These are phyloP conservation scores for Steatornis caripensis DNA, from an alignment of 2,113 vertebrate genomes.

Conservation along the genomic window DNA sequence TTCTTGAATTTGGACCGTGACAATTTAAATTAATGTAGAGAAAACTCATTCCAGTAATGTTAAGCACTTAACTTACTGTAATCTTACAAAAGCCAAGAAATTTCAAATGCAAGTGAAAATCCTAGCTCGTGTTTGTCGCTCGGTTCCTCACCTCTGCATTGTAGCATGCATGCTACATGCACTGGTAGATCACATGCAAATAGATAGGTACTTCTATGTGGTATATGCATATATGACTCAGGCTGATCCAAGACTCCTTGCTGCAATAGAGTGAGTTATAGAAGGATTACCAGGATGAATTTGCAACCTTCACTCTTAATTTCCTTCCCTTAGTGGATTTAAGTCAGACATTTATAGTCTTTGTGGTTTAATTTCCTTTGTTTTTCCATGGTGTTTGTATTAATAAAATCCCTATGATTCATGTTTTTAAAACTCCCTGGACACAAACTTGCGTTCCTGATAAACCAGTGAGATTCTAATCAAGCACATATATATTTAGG, in stretches of 20 bases:
- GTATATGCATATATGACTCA: neutral
- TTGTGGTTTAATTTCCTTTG: conserved; percentile 58
- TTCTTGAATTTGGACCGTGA: conserved; percentile 16
- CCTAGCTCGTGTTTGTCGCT: neutral
- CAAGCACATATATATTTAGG: conserved; percentile 24
- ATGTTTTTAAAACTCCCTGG: conserved; percentile 30
- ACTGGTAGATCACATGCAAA: neutral
- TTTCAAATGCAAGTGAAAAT: neutral
- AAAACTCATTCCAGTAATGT: conserved; percentile 32
- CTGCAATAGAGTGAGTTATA: neutral
- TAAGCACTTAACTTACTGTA: conserved; percentile 58
- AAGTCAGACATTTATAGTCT: conserved; percentile 41
- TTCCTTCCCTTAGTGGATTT: conserved; percentile 28
- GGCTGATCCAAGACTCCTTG: neutral
- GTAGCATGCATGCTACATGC: neutral
- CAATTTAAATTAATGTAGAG: conserved; percentile 39
- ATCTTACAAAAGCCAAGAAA: neutral
- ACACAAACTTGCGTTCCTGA: neutral
- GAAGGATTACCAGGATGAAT: conserved; percentile 12
- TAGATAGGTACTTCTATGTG: neutral
- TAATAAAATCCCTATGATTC: conserved; percentile 54
- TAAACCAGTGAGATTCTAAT: conserved; percentile 22
- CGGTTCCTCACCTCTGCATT: neutral
- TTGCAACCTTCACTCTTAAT: conserved; percentile 8
- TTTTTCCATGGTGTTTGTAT: conserved; percentile 46